Base-by-base conservation (phyloP, 1,140 invertebrate genomes). In the Drosophila albomicans region DNA sequence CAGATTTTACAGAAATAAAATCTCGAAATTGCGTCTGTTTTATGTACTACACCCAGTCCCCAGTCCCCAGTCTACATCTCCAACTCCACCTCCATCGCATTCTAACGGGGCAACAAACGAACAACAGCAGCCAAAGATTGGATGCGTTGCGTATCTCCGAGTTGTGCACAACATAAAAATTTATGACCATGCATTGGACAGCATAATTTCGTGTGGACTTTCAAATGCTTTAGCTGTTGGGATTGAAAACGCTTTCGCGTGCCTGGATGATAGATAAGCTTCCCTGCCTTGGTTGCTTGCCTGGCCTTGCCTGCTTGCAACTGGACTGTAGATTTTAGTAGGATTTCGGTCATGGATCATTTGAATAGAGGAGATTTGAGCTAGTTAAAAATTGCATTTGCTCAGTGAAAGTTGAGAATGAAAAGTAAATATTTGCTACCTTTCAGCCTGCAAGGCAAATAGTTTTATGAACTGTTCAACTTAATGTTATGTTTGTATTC, bases 1-100 rank as follows among this genome's bases (percentile, higher is more conserved):
- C 82, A 88, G 82, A 87, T 87, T 87, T 87, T 87, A 84, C 73
- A 80, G 72, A 88, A 88, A 88, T 87, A 87, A 88, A 87, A 87
- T 87, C 78, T 78, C 69, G 76, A 82, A 87, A 87, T 87, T 87
- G 71, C 85, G 66, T 78, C 77, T 79, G 77, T 88, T 87, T 87
- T 87, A 87, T 88, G 82, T 84, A 84, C 82, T 84, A 64, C 38
- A 41, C 59, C 35, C 65, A 49, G 25, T 48, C 57, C 38, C 35
- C 3, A 25, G 20, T 3, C 0, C 20, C 3, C 30, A 10, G n/a
- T 15, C 45, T 10, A 13, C 66, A 25, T 25, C 1, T 11, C n/a
- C 25, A 30, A 43, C 51, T 11, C 54, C 15, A 5, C 25, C 25
- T 16, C n/a, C 10, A 38, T 10, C 28, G 8, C 35, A 32, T 45